These are phyloP conservation scores for Ennomos quercinarius DNA, from an alignment of 2,888 invertebrate genomes.

Conservation along the genomic window DNA sequence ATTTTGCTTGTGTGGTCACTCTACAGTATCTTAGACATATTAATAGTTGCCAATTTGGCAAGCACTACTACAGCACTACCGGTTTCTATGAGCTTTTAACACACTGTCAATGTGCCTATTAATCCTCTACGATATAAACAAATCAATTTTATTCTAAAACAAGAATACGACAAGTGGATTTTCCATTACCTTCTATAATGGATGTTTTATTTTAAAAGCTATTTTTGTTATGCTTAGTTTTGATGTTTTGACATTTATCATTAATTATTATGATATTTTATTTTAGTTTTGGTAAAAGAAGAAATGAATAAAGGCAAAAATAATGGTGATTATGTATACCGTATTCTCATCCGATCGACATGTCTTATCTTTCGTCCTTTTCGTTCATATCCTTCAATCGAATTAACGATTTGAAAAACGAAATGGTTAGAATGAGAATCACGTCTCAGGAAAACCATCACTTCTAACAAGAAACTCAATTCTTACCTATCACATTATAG, in stretches of 20 bases:
- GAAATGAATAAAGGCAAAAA: too few species aligned
- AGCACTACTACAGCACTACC: slow-evolving; percentile 36
- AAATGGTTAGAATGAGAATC: too few species aligned
- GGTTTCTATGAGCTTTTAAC: slow-evolving; percentile 41
- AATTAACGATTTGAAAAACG: too few species aligned
- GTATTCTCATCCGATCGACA: too few species aligned
- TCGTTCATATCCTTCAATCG: too few species aligned
- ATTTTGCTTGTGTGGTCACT: slow-evolving; percentile 43
- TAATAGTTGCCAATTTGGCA: slow-evolving; percentile 28
- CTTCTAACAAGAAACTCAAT: too few species aligned
- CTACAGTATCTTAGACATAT: slow-evolving; percentile 33
- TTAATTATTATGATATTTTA: neutral
- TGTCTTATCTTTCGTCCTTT: too few species aligned
- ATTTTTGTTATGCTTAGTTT: neutral
- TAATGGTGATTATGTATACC: too few species aligned
- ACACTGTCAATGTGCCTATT: slow-evolving; percentile 40
- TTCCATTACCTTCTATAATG: slow-evolving; percentile 1
- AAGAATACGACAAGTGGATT: slow-evolving; percentile 19
- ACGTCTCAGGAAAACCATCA: too few species aligned
- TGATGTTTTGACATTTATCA: slow-evolving; percentile 1
- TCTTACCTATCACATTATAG: too few species aligned
- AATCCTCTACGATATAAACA: slow-evolving; percentile 36
- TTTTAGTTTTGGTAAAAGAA: too few species aligned
- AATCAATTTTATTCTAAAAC: slow-evolving; percentile 31
- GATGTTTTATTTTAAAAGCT: neutral